Percentiles rank a stretch among this genome's conserved stretches.
Evolutionary conservation across 1,140 invertebrate species (phyloP).

Genomic region (Caenorhabditis latens): DNA sequence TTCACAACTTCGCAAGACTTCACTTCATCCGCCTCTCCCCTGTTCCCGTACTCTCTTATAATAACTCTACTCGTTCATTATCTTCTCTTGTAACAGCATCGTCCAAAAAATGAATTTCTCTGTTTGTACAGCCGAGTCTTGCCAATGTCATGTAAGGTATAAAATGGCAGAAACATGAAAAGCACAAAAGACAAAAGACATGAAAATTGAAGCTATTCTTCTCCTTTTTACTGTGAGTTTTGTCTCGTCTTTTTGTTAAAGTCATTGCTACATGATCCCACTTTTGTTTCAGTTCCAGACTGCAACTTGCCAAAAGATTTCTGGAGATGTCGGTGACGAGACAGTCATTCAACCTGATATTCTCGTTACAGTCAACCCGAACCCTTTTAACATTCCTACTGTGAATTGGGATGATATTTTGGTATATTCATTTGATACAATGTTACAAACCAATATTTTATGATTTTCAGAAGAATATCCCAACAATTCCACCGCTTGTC

Average conservation of each 20-base stretch:
- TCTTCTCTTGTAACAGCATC: background rate
- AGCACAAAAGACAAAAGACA: background rate
- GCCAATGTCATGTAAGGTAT: background rate
- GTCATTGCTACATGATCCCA: background rate
- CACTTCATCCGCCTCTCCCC: background rate
- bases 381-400: background rate
- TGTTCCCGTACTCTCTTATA: background rate
- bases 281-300: no score
- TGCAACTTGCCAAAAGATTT: background rate
- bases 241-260: background rate
- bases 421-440: background rate
- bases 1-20: slow-evolving; percentile 39
- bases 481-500: background rate
- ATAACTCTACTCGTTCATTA: background rate
- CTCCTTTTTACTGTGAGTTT: background rate
- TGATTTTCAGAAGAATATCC: slow-evolving; percentile 14
- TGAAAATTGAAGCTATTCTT: background rate
- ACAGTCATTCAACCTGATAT: background rate
- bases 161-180: slow-evolving; percentile 13
- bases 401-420: slow-evolving; percentile 40
- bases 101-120: slow-evolving; percentile 4
- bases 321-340: slow-evolving; percentile 1
- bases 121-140: background rate
- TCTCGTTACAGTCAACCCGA: background rate
- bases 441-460: background rate